Evolutionary conservation across 2,888 invertebrate species (phyloP), one percentile per base, ranked within the genome.

Genomic region (Druceiella hillmani): DNA sequence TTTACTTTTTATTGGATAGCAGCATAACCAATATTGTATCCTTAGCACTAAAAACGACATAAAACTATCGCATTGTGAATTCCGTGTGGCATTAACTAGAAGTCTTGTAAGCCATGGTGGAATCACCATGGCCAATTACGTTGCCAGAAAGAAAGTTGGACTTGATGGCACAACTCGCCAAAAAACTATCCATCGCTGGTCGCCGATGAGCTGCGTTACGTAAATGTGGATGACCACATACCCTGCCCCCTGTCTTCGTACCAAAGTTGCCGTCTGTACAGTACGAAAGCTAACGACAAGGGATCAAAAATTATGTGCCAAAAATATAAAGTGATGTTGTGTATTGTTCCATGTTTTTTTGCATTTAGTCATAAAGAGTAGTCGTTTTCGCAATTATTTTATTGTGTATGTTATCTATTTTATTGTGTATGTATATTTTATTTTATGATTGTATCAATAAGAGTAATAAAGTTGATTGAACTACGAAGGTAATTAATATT

Each of bases 161-260:
- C 4, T 7, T 11, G 12, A 9, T 13, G 26, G 10, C 26, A 10
- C 10, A 26, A 26, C 10, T 10, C 12, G 12, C 20, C 33, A 17
- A 14, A 16, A 33, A 33, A 17, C 16, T n/a, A 33, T 33, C 12
- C 10, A 10, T 16, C 22, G n/a, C 11, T n/a, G n/a, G 33, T 33
- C 10, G 12, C 33, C 14, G 22, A 33, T 20, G 33, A 33, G 12
- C 13, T 33, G 13, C 17, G 33, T 6, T 33, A 33, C 13, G 12
- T 24, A 11, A 33, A 20, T 33, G 22, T 33, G 9, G 33, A 24
- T 10, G 22, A 33, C 20, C 33, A 33, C 33, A 17, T 33, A 11
- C 33, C 33, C 10, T 17, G 17, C 14, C 9, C 10, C 11, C 14
- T 33, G 20, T 12, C 20, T n/a, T 33, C 33, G n/a, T 33, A 33